phyloP scores from a whole-genome alignment of 2,113 vertebrate species.

The Elephantulus edwardii region DNA sequence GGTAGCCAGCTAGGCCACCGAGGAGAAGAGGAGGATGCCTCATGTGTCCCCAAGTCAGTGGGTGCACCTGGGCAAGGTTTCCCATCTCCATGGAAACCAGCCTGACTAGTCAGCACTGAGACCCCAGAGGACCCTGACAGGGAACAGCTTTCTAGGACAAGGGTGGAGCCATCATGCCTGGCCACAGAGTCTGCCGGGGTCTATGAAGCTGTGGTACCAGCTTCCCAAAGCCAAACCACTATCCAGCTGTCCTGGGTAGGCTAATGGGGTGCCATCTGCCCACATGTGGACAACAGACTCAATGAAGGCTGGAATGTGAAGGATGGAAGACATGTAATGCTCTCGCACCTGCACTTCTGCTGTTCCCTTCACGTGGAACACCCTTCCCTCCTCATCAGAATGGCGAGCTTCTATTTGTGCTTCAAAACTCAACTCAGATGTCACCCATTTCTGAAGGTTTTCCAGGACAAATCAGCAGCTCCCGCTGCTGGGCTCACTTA shows the following conservation, averaged over 20 bases:
- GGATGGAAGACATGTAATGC: background rate
- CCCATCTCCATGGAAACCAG: too few species aligned
- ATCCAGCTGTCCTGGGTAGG: background rate
- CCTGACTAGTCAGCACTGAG: background rate
- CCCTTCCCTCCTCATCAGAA: background rate
- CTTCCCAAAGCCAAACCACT: background rate
- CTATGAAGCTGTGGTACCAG: background rate
- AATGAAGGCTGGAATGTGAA: background rate
- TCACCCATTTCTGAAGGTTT: background rate
- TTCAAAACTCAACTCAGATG: background rate
- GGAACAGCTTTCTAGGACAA: background rate
- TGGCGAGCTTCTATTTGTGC: background rate
- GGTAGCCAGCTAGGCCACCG: background rate
- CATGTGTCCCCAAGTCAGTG: background rate
- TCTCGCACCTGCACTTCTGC: background rate
- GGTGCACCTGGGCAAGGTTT: background rate
- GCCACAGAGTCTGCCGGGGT: background rate
- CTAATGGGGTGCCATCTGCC: background rate
- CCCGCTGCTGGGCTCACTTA: rapidly evolving
- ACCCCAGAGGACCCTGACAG: background rate
- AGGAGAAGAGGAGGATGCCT: background rate
- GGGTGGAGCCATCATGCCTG: background rate
- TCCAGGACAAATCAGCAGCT: background rate
- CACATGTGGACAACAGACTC: background rate
- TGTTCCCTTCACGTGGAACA: background rate